These are phyloP conservation scores for Apamea sordens DNA, from an alignment of 2,888 invertebrate species.

Conservation along the genomic window DNA sequence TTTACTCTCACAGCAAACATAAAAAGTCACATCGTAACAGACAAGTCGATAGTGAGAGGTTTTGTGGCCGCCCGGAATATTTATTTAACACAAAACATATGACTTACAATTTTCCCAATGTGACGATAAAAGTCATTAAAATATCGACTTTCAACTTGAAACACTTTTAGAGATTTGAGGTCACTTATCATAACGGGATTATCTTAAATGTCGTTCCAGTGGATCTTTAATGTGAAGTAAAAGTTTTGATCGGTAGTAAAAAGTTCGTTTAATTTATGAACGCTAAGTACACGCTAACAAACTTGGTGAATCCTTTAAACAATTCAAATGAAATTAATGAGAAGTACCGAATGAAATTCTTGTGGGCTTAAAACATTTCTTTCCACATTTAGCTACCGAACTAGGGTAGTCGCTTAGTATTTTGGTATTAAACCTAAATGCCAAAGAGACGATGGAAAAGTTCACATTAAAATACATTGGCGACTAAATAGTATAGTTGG, in stretches of 20 bases:
- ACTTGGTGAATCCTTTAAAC: slow-evolving; percentile 31
- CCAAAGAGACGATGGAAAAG: slow-evolving; percentile 63
- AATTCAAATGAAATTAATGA: slow-evolving; percentile 40
- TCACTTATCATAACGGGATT: slow-evolving; percentile 39
- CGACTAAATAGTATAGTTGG: slow-evolving; percentile 66
- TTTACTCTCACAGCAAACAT: slow-evolving; percentile 82
- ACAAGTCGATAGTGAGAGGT: slow-evolving; percentile 74
- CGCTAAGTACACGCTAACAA: slow-evolving; percentile 23
- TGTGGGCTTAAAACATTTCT: slow-evolving; percentile 35
- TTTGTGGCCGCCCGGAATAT: slow-evolving; percentile 43
- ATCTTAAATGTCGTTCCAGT: slow-evolving; percentile 23
- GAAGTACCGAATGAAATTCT: slow-evolving; percentile 37
- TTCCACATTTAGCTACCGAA: slow-evolving; percentile 37
- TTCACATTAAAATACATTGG: slow-evolving; percentile 61
- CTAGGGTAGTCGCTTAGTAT: slow-evolving; percentile 39
- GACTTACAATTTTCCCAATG: slow-evolving; percentile 37
- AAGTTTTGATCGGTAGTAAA: slow-evolving; percentile 39
- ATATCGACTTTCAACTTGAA: slow-evolving; percentile 47
- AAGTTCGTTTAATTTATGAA: slow-evolving; percentile 39
- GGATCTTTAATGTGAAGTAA: slow-evolving; percentile 31
- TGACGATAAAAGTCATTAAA: slow-evolving; percentile 41
- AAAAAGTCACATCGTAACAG: slow-evolving; percentile 81
- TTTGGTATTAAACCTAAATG: slow-evolving; percentile 61
- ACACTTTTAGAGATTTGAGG: slow-evolving; percentile 33
- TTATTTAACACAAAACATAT: slow-evolving; percentile 45